phyloP scores from a whole-genome alignment of 2,888 invertebrate species.

The Melieria crassipennis region DNA sequence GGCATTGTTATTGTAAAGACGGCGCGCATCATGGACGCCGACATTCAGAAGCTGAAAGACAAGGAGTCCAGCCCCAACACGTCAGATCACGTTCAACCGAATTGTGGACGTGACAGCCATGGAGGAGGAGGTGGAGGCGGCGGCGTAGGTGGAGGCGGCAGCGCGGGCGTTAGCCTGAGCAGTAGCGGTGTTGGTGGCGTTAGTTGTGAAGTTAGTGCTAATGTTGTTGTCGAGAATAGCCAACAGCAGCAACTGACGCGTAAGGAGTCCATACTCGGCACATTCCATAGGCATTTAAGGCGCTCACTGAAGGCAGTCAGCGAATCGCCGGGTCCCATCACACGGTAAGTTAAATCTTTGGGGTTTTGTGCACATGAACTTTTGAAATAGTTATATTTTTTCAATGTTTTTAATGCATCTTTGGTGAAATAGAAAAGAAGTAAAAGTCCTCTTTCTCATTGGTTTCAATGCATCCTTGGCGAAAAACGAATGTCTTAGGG shows the following conservation, averaged over 20 bases:
- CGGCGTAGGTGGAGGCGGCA: conserved; percentile 31
- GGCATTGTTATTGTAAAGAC: conserved; percentile 56
- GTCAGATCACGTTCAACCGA: conserved; percentile 46
- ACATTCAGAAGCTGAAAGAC: conserved; percentile 45
- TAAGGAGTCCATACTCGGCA: conserved; percentile 63
- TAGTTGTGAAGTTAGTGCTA: conserved; percentile 36
- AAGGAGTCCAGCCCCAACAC: conserved; percentile 56
- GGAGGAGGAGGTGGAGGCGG: conserved; percentile 42
- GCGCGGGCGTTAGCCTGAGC: conserved; percentile 10
- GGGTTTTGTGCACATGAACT: not conserved
- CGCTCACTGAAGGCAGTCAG: conserved; percentile 65
- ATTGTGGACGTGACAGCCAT: conserved; percentile 18
- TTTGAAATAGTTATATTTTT: not conserved
- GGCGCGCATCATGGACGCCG: conserved; percentile 41
- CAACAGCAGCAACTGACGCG: conserved; percentile 51
- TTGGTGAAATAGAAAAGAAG: not conserved
- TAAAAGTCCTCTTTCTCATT: not conserved
- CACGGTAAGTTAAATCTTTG: conserved; percentile 56
- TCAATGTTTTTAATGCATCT: conserved; percentile 2
- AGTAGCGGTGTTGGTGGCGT: conserved; percentile 30
- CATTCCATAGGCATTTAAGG: conserved; percentile 65
- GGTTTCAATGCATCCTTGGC: not conserved
- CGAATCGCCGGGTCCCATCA: conserved; percentile 65
- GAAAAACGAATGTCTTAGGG: too few relatives aligned
- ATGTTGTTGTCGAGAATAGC: conserved; percentile 45